Evolutionary conservation across 1,140 invertebrate genomes (phyloP).

Genomic region (Metopolophium dirhodum): DNA sequence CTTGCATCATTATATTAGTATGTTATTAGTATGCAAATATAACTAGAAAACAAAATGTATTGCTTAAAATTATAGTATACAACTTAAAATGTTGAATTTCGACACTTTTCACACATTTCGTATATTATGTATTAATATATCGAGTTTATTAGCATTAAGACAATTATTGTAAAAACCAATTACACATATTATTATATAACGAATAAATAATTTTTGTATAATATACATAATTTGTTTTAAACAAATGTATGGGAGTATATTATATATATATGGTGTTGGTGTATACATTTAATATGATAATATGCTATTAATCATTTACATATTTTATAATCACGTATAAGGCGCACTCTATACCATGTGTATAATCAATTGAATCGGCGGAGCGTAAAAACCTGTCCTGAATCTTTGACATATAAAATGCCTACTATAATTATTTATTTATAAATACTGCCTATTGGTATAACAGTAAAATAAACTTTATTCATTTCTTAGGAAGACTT

Average conservation of each 20-base stretch:
- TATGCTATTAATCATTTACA: background rate
- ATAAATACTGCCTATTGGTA: background rate
- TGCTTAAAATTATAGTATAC: background rate
- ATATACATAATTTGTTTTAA: background rate
- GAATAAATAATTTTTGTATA: constrained; percentile 11
- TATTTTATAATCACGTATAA: background rate
- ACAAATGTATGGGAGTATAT: background rate
- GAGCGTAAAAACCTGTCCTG: background rate
- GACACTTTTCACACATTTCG: background rate
- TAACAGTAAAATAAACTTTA: background rate
- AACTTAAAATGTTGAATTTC: background rate
- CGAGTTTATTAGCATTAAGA: background rate
- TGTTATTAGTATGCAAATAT: background rate
- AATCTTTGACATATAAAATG: background rate
- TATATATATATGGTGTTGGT: background rate
- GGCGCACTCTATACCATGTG: background rate
- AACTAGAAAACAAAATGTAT: background rate
- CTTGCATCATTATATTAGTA: background rate
- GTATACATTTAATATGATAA: background rate
- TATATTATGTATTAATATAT: background rate
- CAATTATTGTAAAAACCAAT: background rate
- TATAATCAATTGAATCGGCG: background rate
- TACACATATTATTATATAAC: background rate
- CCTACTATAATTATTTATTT: background rate
- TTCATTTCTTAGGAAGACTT: background rate